Conservation (phyloP, 1,140 invertebrate species). For the Pinna nobilis region DNA sequence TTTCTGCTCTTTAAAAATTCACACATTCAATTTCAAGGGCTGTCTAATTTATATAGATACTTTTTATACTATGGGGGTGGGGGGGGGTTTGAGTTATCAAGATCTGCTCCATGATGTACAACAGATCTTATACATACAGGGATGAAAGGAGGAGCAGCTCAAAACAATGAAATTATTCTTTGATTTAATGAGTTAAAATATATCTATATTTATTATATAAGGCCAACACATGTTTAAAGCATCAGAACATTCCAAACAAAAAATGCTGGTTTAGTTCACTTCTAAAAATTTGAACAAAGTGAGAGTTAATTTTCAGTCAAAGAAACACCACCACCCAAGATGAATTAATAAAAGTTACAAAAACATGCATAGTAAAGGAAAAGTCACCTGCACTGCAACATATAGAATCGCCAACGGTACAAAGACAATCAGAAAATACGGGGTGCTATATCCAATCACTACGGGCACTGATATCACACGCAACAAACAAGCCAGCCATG, state of each 20-base stretch:
- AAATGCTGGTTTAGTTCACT: background rate
- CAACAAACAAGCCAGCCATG: conserved; percentile 52
- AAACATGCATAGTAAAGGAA: background rate
- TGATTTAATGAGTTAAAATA: too few relatives aligned
- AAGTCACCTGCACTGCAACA: conserved; percentile 45
- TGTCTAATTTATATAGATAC: too few relatives aligned
- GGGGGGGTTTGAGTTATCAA: too few relatives aligned
- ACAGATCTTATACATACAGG: too few relatives aligned
- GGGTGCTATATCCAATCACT: conserved; percentile 92
- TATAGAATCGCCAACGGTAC: conserved; percentile 81
- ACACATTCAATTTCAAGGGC: too few relatives aligned
- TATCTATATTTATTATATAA: background rate
- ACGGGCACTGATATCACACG: conserved; percentile 90
- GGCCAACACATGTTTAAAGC: background rate
- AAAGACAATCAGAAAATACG: conserved; percentile 87
- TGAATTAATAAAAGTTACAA: background rate
- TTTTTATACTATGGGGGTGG: too few relatives aligned
- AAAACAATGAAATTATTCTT: too few relatives aligned
- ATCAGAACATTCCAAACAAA: background rate
- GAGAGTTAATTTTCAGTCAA: background rate
- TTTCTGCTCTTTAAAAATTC: too few relatives aligned
- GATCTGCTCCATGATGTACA: too few relatives aligned
- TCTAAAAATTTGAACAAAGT: background rate
- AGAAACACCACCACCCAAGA: background rate
- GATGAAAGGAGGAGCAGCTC: too few relatives aligned